Evolutionary conservation across 2,797 vertebrate species (phyloP).

Genomic region (Cheirogaleus major): DNA sequence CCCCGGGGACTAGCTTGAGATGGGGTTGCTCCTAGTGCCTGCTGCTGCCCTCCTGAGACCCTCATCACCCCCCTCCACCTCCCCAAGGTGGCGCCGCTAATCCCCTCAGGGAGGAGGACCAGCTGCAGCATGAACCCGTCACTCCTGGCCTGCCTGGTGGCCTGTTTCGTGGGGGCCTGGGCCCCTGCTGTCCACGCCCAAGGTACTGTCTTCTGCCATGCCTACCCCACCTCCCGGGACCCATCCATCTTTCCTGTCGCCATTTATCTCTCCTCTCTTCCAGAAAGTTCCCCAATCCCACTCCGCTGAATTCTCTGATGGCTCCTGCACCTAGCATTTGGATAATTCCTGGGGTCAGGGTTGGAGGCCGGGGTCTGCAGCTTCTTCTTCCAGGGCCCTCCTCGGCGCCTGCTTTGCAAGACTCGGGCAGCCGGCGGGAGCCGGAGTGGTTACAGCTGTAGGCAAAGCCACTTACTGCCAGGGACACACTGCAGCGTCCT

Average conservation of each 20-base stretch:
- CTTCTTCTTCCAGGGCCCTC: background rate
- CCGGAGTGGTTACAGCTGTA: background rate
- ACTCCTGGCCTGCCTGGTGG: conserved; percentile 42
- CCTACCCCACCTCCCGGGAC: background rate
- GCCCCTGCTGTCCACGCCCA: background rate
- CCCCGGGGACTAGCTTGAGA: background rate
- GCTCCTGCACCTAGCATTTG: background rate
- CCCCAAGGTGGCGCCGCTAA: background rate
- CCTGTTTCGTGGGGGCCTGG: conserved; percentile 1
- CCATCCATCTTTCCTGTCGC: background rate
- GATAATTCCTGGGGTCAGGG: background rate
- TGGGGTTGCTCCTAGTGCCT: background rate
- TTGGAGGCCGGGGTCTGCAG: background rate
- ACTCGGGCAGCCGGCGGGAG: background rate
- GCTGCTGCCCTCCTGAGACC: background rate
- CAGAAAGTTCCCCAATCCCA: background rate
- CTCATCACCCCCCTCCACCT: background rate
- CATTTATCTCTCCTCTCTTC: background rate
- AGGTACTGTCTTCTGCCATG: conserved; percentile 58
- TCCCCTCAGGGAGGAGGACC: background rate
- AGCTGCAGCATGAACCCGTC: conserved; percentile 47
- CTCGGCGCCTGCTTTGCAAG: background rate
- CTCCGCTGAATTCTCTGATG: background rate
- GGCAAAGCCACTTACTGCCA: background rate
- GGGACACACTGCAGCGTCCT: background rate